These are phyloP conservation scores for Pachliopta kotzebuea DNA, from an alignment of 2,888 invertebrate species.

Conservation along the genomic window DNA sequence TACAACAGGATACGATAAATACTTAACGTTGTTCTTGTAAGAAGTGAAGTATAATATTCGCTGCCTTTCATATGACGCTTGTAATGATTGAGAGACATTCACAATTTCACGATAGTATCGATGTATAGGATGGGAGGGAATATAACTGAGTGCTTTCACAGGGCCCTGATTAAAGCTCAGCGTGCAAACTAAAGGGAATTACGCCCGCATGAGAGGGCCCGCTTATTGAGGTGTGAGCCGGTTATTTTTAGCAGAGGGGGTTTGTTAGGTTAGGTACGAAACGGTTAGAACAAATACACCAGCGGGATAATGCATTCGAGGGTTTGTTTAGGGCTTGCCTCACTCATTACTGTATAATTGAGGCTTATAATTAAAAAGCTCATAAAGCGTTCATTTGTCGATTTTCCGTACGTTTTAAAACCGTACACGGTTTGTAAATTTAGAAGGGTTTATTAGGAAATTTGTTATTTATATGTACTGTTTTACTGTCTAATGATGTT, in stretches of 20 bases:
- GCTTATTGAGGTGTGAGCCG: slow-evolving; percentile 23
- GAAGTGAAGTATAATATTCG: too few relatives aligned
- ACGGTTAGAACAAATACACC: slow-evolving; percentile 17
- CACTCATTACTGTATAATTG: too few relatives aligned
- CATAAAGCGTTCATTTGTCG: too few relatives aligned
- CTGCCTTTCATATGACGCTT: too few relatives aligned
- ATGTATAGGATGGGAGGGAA: neutral
- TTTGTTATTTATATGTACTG: too few relatives aligned
- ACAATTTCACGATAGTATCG: neutral
- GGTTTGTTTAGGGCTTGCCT: slow-evolving; percentile 18
- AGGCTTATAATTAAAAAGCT: too few relatives aligned
- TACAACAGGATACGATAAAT: too few relatives aligned
- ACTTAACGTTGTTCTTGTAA: too few relatives aligned
- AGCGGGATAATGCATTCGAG: slow-evolving; percentile 12
- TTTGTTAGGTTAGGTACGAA: slow-evolving; percentile 12
- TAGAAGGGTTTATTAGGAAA: too few relatives aligned
- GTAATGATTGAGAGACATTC: neutral
- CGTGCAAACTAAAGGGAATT: slow-evolving; percentile 32
- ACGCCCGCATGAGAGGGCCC: slow-evolving; percentile 30
- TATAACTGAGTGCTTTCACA: slow-evolving; percentile 19
- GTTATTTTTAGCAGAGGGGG: slow-evolving; percentile 34
- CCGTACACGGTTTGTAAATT: too few relatives aligned
- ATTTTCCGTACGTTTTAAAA: too few relatives aligned
- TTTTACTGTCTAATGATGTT: too few relatives aligned
- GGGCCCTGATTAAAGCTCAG: slow-evolving; percentile 32